Evolutionary conservation across 2,113 vertebrate genomes (phyloP), one percentile per base, ranked within the genome.

Genomic region (Neotoma lepida): DNA sequence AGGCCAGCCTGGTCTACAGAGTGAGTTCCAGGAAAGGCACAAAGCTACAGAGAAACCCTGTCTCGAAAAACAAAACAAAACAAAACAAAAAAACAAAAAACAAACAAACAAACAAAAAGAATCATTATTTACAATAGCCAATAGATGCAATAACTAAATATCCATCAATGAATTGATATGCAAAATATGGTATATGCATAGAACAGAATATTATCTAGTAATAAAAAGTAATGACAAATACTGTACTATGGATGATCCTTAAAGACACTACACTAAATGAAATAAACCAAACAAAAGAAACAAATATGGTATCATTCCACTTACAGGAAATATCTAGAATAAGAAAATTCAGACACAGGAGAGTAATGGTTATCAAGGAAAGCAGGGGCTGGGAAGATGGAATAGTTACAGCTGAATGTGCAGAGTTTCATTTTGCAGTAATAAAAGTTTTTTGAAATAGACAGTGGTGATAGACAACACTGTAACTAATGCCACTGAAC

Each of bases 121-220:
- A 49, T 10, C 77, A 90, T 70, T 92, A 85, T 41, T 94, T 86
- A 87, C 20, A 71, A 46, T 54, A 87, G 86, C n/a, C 30, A 94
- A 94, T 33, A 85, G 39, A 33, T 85, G 28, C 17, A 46, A 85
- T 85, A 85, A 85, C 17, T 22, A 88, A 44, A 22, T 41, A 30
- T 41, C 61, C n/a, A 89, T 86, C 73, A 86, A 49, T 44, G 77
- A 81, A 49, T 20, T 39, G 4, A 35, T 85, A 85, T 46, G 78
- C 30, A 94, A 77, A 94, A 90, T 88, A 44, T 90, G 20, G 33
- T 46, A 71, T 9, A 76, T 73, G 86, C 17, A 87, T 10, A 66
- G 46, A 84, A 91, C 91, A 44, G 74, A 77, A 63, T 82, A 94
- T 84, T 39, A 82, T 89, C 49, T 24, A 58, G 46, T n/a, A 70